Conservation (phyloP, 2,888 invertebrate genomes). For the Zootermopsis nevadensis region DNA sequence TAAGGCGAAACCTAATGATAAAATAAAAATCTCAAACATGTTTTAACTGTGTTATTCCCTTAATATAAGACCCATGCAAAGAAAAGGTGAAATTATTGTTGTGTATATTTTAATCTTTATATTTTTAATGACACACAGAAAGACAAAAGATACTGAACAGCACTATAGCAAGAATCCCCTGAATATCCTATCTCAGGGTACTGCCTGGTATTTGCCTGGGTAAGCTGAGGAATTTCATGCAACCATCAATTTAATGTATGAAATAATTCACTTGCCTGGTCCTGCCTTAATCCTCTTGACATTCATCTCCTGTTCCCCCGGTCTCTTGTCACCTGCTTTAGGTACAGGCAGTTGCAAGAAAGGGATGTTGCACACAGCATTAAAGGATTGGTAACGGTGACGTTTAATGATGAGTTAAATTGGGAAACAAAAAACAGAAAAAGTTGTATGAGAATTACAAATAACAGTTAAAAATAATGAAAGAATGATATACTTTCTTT, state of each 20-base stretch:
- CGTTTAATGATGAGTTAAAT: constrained; percentile 3
- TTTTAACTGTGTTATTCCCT: too few relatives aligned
- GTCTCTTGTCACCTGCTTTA: constrained; percentile 52
- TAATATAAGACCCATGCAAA: too few relatives aligned
- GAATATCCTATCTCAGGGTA: too few relatives aligned
- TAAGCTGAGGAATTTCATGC: too few relatives aligned
- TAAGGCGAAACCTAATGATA: constrained; percentile 40
- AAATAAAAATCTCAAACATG: too few relatives aligned
- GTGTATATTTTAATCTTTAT: too few relatives aligned
- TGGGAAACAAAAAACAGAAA: not conserved
- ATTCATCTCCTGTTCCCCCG: constrained; percentile 48
- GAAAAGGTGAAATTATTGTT: too few relatives aligned
- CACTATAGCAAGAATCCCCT: too few relatives aligned
- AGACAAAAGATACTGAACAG: too few relatives aligned
- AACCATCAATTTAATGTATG: too few relatives aligned
- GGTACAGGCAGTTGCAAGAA: constrained; percentile 4
- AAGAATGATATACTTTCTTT: not conserved
- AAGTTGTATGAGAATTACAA: constrained; percentile 21
- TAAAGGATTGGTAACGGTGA: constrained; percentile 1
- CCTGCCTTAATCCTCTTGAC: constrained; percentile 52
- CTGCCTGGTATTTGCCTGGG: too few relatives aligned
- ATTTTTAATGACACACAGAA: too few relatives aligned
- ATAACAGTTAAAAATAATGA: not conserved
- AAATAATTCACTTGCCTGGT: constrained; percentile 45
- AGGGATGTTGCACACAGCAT: not conserved